These are phyloP conservation scores for Diarsia dahlii DNA, from an alignment of 2,888 invertebrate genomes.

Conservation along the genomic window DNA sequence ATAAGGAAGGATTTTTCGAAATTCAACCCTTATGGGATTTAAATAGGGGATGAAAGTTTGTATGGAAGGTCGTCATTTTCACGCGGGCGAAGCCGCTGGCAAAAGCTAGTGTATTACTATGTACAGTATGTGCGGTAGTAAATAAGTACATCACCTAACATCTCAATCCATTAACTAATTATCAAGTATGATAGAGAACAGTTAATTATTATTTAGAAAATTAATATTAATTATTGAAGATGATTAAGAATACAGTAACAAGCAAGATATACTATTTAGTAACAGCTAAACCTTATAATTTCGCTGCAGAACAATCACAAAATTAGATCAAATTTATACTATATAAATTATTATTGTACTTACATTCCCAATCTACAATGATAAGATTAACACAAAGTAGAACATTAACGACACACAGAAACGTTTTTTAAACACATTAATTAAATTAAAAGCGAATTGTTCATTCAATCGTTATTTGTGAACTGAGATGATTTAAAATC, in stretches of 20 bases:
- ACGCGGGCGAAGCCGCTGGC: no score
- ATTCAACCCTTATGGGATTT: no score
- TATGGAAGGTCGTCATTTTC: no score
- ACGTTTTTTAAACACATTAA: not conserved
- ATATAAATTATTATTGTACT: conserved; percentile 6
- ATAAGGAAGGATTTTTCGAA: no score
- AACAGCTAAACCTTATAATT: not conserved
- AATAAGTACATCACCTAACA: not conserved
- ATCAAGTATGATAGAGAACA: not conserved
- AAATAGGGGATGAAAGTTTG: no score
- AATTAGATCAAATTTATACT: not conserved
- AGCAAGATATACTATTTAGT: not conserved
- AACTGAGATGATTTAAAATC: not conserved
- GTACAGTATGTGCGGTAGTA: not conserved
- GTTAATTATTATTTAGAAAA: not conserved
- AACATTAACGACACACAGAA: conserved; percentile 17
- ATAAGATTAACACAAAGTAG: conserved; percentile 15
- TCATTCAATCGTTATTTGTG: not conserved
- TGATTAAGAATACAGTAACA: not conserved
- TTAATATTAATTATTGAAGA: not conserved
- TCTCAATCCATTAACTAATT: not conserved
- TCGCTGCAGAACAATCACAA: not conserved
- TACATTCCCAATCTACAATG: conserved; percentile 18
- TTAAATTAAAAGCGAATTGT: not conserved
- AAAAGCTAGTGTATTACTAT: not conserved